Base-by-base conservation (phyloP, 2,797 vertebrate genomes). In the Euthynnus affinis region DNA sequence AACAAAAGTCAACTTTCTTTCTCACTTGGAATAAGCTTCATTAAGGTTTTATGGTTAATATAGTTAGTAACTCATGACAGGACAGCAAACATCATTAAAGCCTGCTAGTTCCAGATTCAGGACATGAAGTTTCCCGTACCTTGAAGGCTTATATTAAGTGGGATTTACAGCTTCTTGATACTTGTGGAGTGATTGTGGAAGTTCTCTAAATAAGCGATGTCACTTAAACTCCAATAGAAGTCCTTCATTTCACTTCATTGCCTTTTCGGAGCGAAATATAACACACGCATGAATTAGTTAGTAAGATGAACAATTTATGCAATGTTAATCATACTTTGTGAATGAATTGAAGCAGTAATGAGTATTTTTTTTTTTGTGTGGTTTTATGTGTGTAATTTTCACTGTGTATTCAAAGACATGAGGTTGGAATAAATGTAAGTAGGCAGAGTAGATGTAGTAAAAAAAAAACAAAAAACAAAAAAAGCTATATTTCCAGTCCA, bases 261-360 rank as follows among this genome's bases (percentile, higher is more conserved):
- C 44, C 22, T 63, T 55, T 53, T 76, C 12, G 46, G 40, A 51
- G 15, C 23, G 22, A 65, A 69, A 69, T 23, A 59, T 4, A 22
- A 66, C 13, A 20, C 25, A 68, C 52, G 15, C 71, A 20, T 8
- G 22, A 65, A 18, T 48, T 56, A 29, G 51, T 46, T 37, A 44
- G 49, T 37, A 15, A n/a, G 40, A 67, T 71, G 40, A 71, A 44
- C 14, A 60, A 68, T 72, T 32, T n/a, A 44, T 5, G n/a, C 10
- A 49, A 27, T 7, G 20, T 49, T 76, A 62, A 68, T 61, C 37
- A 66, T 20, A 9, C n/a, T 9, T 20, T 7, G 23, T 9, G 59
- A 65, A 74, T 9, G 59, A 65, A 71, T 62, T 57, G 58, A 63
- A 42, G 13, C 12, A 42, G 40, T 55, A 58, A 48, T 14, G 18